Evolutionary conservation across 1,140 invertebrate species (phyloP).

Genomic region (Drosophila funebris): DNA sequence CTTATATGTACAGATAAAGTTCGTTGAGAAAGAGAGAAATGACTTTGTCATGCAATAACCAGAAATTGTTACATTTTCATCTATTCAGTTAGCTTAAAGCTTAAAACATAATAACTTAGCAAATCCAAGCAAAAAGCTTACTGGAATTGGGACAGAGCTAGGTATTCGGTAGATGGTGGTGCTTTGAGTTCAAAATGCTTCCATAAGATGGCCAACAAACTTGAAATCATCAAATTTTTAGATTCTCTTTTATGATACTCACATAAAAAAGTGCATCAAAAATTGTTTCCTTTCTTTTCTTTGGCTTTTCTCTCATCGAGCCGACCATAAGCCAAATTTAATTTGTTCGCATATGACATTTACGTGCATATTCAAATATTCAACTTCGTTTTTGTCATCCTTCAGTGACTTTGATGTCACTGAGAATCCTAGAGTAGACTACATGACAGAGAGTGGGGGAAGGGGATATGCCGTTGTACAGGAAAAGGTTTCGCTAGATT

Average conservation of each 20-base stretch:
- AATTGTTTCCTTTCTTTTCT: constrained; percentile 5
- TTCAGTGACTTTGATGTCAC: constrained; percentile 74
- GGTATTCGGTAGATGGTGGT: neutral
- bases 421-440: neutral
- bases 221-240: constrained; percentile 9
- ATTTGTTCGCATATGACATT: constrained; percentile 76
- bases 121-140: neutral
- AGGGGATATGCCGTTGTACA: constrained; percentile 22
- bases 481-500: constrained; percentile 80
- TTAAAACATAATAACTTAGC: neutral
- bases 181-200: constrained; percentile 1
- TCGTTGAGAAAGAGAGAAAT: too few relatives aligned
- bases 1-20: too few relatives aligned
- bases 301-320: constrained; percentile 9
- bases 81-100: neutral
- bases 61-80: too few relatives aligned
- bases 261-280: constrained; percentile 25
- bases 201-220: constrained; percentile 20
- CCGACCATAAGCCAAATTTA: constrained; percentile 71
- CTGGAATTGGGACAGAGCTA: neutral
- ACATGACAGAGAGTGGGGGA: neutral
- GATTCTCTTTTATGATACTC: constrained; percentile 28
- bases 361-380: constrained; percentile 76
- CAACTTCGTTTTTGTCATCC: constrained; percentile 73
- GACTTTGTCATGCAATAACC: too few relatives aligned